These are phyloP conservation scores for Crematogaster levior DNA, from an alignment of 2,888 invertebrate species.

Conservation along the genomic window DNA sequence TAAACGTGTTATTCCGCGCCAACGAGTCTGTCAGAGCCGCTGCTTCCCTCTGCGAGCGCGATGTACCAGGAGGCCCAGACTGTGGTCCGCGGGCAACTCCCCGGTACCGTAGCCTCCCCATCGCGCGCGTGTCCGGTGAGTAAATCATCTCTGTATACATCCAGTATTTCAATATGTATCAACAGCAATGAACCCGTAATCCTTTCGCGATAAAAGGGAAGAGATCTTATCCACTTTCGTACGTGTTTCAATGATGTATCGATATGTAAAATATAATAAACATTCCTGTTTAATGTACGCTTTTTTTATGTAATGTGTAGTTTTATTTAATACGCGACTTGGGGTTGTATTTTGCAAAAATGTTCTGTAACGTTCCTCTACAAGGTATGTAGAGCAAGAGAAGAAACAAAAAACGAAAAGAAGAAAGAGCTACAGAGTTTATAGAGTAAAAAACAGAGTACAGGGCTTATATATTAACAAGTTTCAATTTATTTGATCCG, in stretches of 20 bases:
- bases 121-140: constrained; percentile 24
- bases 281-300: not conserved
- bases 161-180: constrained; percentile 29
- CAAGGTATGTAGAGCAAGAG: too few relatives aligned
- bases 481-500: too few relatives aligned
- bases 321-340: not conserved
- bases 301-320: not conserved
- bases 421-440: too few relatives aligned
- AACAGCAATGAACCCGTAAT: not conserved
- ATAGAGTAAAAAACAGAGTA: too few relatives aligned
- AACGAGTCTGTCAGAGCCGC: constrained; percentile 85
- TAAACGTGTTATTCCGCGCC: constrained; percentile 86
- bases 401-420: too few relatives aligned
- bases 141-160: constrained; percentile 24
- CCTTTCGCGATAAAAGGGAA: not conserved
- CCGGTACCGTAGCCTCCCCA: constrained; percentile 10
- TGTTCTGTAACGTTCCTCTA: too few relatives aligned
- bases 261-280: not conserved
- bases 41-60: constrained; percentile 74
- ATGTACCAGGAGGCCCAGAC: constrained; percentile 77
- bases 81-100: constrained; percentile 64
- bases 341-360: too few relatives aligned
- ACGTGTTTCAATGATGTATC: not conserved
- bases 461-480: too few relatives aligned
- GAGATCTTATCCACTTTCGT: too few relatives aligned